phyloP scores from a whole-genome alignment of 92 coral and sea anemone genomes.

The Diadumene lineata region DNA sequence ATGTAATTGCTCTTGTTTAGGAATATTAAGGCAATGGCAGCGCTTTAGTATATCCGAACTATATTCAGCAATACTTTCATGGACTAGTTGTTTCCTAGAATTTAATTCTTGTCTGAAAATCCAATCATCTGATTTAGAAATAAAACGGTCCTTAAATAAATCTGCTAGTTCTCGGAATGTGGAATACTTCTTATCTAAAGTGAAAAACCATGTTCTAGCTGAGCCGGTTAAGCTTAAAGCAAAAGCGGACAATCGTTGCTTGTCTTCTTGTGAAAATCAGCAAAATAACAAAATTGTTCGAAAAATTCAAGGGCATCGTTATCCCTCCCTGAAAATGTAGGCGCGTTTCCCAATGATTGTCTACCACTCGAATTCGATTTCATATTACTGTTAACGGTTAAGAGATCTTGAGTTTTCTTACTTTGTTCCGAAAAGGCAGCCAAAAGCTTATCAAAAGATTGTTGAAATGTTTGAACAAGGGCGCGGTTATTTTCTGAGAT shows the following conservation, averaged over 20 bases:
- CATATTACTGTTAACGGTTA: too few relatives aligned
- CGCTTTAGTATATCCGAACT: constrained; percentile 1
- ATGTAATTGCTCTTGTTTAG: background rate
- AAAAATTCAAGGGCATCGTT: constrained; percentile 12
- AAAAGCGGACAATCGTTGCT: constrained; percentile 4
- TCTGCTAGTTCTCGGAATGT: background rate
- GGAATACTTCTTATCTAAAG: background rate
- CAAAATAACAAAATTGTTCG: background rate
- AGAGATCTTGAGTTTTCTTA: too few relatives aligned
- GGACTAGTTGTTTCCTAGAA: background rate
- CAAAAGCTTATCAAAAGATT: too few relatives aligned
- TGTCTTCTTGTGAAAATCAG: background rate
- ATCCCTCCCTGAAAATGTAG: constrained; percentile 3
- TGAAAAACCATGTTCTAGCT: constrained; percentile 5
- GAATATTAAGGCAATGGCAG: background rate
- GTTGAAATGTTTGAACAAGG: too few relatives aligned
- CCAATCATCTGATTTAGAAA: constrained; percentile 8
- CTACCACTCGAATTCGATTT: too few relatives aligned
- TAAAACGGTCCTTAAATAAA: constrained; percentile 4
- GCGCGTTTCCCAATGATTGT: too few relatives aligned
- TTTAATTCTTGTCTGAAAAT: constrained; percentile 13
- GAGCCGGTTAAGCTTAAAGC: background rate
- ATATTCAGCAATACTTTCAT: background rate
- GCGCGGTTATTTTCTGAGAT: too few relatives aligned
- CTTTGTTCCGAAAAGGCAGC: too few relatives aligned